Evolutionary conservation across 2,113 vertebrate genomes (phyloP).

Genomic region (Cavia porcellus): DNA sequence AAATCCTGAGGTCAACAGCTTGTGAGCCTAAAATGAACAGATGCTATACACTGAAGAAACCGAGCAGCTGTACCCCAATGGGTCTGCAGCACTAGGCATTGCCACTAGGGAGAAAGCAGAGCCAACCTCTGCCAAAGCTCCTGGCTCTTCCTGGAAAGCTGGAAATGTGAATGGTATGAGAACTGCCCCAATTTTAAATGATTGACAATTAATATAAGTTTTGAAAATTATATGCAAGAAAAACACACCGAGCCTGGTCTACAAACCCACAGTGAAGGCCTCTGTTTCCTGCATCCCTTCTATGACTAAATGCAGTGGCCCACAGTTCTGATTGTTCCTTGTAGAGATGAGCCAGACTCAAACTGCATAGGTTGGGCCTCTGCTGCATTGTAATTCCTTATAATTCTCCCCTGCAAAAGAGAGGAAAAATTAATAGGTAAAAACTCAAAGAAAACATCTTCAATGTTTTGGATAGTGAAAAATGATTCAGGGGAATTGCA

Average conservation of each 20-base stretch:
- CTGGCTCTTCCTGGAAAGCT: not conserved
- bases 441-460: not conserved
- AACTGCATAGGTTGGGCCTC: not conserved
- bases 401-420: not conserved
- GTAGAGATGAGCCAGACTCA: not conserved
- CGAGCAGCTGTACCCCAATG: not conserved
- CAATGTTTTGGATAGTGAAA: not conserved
- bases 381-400: not conserved
- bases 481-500: not conserved
- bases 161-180: not conserved
- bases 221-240: not conserved
- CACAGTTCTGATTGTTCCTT: not conserved
- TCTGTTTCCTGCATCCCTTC: not conserved
- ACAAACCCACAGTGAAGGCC: not conserved
- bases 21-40: not conserved
- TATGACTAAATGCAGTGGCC: not conserved
- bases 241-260: not conserved
- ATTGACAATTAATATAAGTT: slow-evolving; percentile 5
- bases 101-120: not conserved
- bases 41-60: not conserved
- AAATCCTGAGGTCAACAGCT: not conserved
- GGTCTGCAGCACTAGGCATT: not conserved
- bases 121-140: not conserved
- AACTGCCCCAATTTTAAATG: not conserved
- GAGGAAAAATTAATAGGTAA: not conserved